Base-by-base conservation (phyloP, 2,888 invertebrate species). In the Nemoura dubitans region DNA sequence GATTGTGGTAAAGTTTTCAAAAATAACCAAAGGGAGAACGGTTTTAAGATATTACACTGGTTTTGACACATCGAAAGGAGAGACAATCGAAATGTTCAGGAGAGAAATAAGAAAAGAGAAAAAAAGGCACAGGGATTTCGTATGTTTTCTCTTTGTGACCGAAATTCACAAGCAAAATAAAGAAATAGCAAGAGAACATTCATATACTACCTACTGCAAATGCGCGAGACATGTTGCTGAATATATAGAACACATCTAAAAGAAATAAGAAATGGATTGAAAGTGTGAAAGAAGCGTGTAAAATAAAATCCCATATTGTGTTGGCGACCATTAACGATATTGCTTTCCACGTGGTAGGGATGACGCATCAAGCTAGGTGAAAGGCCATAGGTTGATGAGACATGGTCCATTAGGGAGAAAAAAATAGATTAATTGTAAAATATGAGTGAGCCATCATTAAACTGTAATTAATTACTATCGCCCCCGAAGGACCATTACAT, bases 371-470 rank as follows among this genome's bases (percentile, higher is more conserved):
- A 59, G 14, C 14, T 10, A 59, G 14, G 59, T 21, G 59, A 59
- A 59, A 59, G 59, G 59, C 59, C 59, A 21, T 59, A 59, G 59
- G 59, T 59, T 59, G 59, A 59, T 59, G 59, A 59, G 14, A 21
- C 59, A 21, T 59, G 59, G 59, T 59, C 59, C 59, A 59, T 59
- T 59, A 59, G 59, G 59, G 36, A 21, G 10, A 36, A 59, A 59
- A 59, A 59, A 59, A 59, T 3, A 59, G 59, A 59, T 59, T 59
- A 59, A 59, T 59, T 59, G 59, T 59, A 59, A 59, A 59, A 59
- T 59, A 59, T 59, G 59, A 59, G 59, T 59, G 59, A 59, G 21
- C 59, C 59, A 59, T 59, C 59, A 59, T 59, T 59, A 59, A 59
- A 59, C 59, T 16, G 59, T 59, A 59, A 59, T 59, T 59, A 59